Evolutionary conservation across 2,888 invertebrate species (phyloP), one percentile per base, ranked within the genome.

Genomic region (Melanargia galathea): DNA sequence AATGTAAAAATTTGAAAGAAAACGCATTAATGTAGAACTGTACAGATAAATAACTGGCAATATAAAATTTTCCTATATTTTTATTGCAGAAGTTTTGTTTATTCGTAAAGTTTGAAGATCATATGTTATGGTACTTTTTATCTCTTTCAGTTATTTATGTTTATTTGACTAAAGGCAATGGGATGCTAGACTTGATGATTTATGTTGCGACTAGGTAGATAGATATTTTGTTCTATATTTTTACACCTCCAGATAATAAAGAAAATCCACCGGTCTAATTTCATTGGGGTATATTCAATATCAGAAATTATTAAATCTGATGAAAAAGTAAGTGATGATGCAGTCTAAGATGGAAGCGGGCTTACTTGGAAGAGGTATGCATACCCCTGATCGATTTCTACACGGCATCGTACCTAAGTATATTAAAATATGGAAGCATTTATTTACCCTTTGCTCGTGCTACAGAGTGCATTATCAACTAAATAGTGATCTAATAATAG

Each of bases 21-120:
- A 49, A 30, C 49, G 5, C 26, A 49, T 26, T 49, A 26, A 30
- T 49, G 16, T 30, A 49, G 26, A 30, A 49, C 2, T 16, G 3
- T 49, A n/a, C n/a, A 38, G 40, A 40, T 5, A n/a, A 20, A 18
- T 57, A 33, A 33, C 45, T 33, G 46, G 20, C 58, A 38, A 59
- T 59, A 46, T 54, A 35, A 54, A 35, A 58, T 33, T 43, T 61
- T 48, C 43, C 45, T 54, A 43, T 49, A 57, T 57, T 63, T 64
- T 66, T 66, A 66, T 51, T 43, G 60, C 46, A 30, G 43, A 60
- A 63, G 57, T 66, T 66, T 61, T 57, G 55, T 62, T 52, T 58
- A 63, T 63, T 46, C 58, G 40, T 55, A 48, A 60, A 63, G 58
- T 61, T 66, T 61, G 49, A 61, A 58, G 26, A 60, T 61, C 38